Conservation (phyloP, 2,888 invertebrate species). For the Ectemnius lituratus region DNA sequence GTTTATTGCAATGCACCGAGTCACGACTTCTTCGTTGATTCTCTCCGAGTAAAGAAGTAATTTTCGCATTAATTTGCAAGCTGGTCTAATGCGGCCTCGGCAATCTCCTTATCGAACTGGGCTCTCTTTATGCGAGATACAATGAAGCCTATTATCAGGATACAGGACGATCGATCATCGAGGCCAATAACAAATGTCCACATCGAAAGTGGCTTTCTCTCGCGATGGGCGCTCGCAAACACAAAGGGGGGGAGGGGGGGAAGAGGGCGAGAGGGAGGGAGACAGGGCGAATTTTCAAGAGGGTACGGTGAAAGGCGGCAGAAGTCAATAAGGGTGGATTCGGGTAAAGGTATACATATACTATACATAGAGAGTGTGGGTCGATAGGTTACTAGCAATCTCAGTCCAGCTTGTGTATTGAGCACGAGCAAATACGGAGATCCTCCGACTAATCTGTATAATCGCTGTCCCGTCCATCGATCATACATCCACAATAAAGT, state of each 20-base stretch:
- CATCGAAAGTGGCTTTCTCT: constrained; percentile 51
- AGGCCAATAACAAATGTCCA: constrained; percentile 55
- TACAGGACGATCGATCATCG: constrained; percentile 58
- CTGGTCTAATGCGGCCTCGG: neutral
- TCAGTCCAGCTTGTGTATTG: constrained; percentile 35
- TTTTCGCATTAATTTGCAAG: constrained; percentile 1
- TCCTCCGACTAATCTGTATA: constrained; percentile 62
- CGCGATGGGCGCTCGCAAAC: constrained; percentile 43
- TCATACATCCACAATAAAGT: constrained; percentile 71
- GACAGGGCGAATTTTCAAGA: constrained; percentile 59
- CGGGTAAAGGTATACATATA: constrained; percentile 16
- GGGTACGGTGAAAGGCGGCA: constrained; percentile 54
- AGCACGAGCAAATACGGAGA: constrained; percentile 56
- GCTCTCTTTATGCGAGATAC: constrained; percentile 32
- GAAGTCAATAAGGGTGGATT: constrained; percentile 46
- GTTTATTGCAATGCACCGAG: too few species aligned
- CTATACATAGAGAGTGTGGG: constrained; percentile 14
- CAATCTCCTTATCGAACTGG: constrained; percentile 31
- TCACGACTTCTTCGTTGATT: neutral
- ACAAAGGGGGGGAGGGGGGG: constrained; percentile 43
- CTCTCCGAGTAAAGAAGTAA: neutral
- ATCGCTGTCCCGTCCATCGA: constrained; percentile 67
- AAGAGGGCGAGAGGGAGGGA: neutral
- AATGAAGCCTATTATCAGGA: constrained; percentile 52
- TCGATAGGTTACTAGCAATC: constrained; percentile 23